A percentile compares a stretch with the other conserved stretches of the same genome.
Conservation (phyloP, 64 coral and sea anemone genomes). For the Exaiptasia diaphana region DNA sequence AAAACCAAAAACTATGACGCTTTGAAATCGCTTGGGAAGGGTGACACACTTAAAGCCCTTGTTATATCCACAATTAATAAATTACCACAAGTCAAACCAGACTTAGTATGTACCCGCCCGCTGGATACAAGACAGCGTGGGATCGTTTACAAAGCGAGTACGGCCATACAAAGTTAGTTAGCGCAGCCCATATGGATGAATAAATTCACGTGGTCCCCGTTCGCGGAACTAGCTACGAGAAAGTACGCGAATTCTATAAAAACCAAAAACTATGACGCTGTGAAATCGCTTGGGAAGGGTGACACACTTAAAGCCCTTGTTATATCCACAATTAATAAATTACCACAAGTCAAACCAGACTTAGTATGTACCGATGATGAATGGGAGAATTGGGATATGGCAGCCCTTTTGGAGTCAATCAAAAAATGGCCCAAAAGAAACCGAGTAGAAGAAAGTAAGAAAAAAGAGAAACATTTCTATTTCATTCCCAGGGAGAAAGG, state of each 20-base stretch:
- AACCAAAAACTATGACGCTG: slow-evolving; percentile 37
- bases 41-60: background rate
- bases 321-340: background rate
- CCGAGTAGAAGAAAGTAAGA: slow-evolving; percentile 45
- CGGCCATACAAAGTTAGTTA: too few species aligned
- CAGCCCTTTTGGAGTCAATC: slow-evolving; percentile 18
- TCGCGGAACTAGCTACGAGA: background rate
- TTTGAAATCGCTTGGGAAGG: slow-evolving; percentile 16
- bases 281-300: slow-evolving; percentile 20
- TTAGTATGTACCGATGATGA: background rate
- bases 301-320: background rate
- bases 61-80: slow-evolving; percentile 47
- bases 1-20: slow-evolving; percentile 44
- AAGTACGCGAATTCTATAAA: slow-evolving; percentile 47
- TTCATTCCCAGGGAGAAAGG: too few species aligned
- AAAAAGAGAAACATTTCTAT: slow-evolving; percentile 2
- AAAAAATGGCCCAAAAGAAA: slow-evolving; percentile 72
- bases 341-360: background rate
- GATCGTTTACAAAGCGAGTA: too few species aligned
- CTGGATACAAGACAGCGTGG: too few species aligned
- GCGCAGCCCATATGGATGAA: slow-evolving; percentile 37
- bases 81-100: slow-evolving; percentile 67
- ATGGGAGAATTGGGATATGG: slow-evolving; percentile 43
- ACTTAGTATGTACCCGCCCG: too few species aligned
- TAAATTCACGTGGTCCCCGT: slow-evolving; percentile 16